Conservation (phyloP, 2,888 invertebrate species). For the Cheilosia soror region DNA sequence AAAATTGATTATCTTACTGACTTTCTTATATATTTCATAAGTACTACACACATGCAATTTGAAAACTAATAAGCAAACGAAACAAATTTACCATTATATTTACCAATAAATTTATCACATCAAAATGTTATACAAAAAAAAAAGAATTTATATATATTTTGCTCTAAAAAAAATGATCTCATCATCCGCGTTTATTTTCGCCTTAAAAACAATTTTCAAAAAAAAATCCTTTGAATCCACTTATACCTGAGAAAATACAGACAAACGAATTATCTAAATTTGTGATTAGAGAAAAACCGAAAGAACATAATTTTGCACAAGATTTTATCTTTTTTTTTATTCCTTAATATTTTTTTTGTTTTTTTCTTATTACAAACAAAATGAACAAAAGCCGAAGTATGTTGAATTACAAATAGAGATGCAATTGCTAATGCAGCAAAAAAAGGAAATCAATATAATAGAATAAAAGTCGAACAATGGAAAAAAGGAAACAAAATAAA, state of each 20-base stretch:
- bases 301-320: conserved; percentile 79
- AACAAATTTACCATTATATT: conserved; percentile 19
- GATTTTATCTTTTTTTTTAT: conserved; percentile 79
- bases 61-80: conserved; percentile 13
- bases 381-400: conserved; percentile 55
- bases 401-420: conserved; percentile 61
- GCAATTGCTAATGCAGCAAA: conserved; percentile 76
- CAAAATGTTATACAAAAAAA: conserved; percentile 39
- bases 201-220: conserved; percentile 77
- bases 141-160: conserved; percentile 72
- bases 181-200: conserved; percentile 84
- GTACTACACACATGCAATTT: conserved; percentile 61
- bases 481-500: conserved; percentile 79
- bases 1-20: conserved; percentile 63
- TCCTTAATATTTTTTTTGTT: conserved; percentile 74
- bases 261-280: conserved; percentile 42
- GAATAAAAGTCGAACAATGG: conserved; percentile 78
- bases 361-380: conserved; percentile 65
- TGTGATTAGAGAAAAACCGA: conserved; percentile 68
- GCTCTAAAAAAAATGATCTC: conserved; percentile 82
- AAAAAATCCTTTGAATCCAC: conserved; percentile 62
- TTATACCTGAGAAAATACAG: conserved; percentile 59
- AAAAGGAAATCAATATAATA: conserved; percentile 78
- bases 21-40: conserved; percentile 58
- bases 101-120: conserved; percentile 38